Conservation (phyloP, 2,113 vertebrate species). For the Phylloscopus whistleri region DNA sequence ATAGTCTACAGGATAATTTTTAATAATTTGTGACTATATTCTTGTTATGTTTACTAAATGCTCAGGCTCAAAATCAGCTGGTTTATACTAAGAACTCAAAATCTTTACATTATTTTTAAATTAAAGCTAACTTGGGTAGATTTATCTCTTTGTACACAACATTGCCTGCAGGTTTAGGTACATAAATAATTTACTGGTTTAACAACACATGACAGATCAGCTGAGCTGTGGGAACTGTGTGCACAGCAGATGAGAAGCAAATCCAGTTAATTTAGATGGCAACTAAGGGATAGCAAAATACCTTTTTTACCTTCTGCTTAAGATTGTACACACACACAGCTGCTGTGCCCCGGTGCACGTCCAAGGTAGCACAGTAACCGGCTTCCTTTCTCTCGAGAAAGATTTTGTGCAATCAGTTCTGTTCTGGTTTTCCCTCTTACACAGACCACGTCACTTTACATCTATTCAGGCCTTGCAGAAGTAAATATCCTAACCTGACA, state of each 20-base stretch:
- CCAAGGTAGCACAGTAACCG: neutral
- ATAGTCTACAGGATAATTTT: neutral
- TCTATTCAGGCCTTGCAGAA: neutral
- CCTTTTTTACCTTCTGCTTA: neutral
- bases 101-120: neutral
- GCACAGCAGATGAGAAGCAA: neutral
- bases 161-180: neutral
- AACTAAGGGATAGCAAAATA: neutral
- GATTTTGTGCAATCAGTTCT: neutral
- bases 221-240: neutral
- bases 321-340: neutral
- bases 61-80: neutral
- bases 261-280: neutral
- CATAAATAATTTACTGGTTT: conserved; percentile 3
- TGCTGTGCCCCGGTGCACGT: neutral
- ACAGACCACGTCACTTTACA: neutral
- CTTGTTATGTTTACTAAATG: neutral
- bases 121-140: neutral
- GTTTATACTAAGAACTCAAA: neutral
- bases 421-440: neutral
- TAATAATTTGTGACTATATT: neutral
- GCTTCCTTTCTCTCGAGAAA: neutral
- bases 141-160: neutral
- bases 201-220: neutral
- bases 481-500: neutral